Percentiles rank a stretch among this genome's conserved stretches.
phyloP scores from a whole-genome alignment of 1,140 invertebrate species.

The Euura lappo region DNA sequence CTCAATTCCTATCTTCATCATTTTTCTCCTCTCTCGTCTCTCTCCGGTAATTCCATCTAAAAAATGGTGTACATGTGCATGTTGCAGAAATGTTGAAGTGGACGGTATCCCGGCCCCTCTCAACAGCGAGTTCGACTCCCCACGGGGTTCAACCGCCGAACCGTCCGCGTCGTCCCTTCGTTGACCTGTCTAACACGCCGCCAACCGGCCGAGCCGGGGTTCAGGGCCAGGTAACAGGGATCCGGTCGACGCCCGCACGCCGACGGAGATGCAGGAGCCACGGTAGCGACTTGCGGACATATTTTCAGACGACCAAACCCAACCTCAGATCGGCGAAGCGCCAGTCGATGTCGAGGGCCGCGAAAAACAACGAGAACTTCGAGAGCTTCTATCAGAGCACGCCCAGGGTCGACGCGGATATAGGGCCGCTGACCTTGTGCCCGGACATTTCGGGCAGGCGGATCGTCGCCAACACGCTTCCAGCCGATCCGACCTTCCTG shows the following conservation, averaged over 20 bases:
- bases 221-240: conserved; percentile 24
- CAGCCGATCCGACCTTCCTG: conserved; percentile 40
- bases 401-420: conserved; percentile 54
- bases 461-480: conserved; percentile 39
- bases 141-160: conserved; percentile 45
- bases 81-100: conserved; percentile 56
- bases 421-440: conserved; percentile 51
- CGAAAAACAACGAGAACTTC: conserved; percentile 38
- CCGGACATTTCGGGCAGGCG: conserved; percentile 19
- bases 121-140: conserved; percentile 52
- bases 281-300: conserved; percentile 53
- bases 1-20: no score
- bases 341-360: conserved; percentile 42
- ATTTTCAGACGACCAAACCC: conserved; percentile 57
- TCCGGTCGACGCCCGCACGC: conserved; percentile 39
- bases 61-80: background rate
- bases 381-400: conserved; percentile 58
- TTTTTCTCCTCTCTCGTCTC: no score
- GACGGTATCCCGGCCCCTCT: conserved; percentile 59
- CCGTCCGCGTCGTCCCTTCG: conserved; percentile 49
- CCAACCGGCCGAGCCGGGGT: conserved; percentile 40
- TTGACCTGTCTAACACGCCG: conserved; percentile 56
- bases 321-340: conserved; percentile 46
- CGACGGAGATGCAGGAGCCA: conserved; percentile 54
- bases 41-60: no score